Conservation (phyloP, 2,888 invertebrate genomes). For the Nebria brevicollis region DNA sequence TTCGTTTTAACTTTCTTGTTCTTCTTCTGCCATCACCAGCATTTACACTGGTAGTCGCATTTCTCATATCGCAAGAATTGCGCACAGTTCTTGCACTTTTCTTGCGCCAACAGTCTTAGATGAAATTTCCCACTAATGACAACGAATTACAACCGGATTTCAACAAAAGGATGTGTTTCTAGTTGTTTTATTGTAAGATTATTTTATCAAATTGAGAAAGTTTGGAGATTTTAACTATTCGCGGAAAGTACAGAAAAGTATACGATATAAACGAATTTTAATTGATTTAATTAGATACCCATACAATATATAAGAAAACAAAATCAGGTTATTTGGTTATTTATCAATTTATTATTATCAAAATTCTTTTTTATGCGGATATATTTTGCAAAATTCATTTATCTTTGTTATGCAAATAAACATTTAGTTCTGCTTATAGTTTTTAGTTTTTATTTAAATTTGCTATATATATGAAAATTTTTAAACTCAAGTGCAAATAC, state of each 20-base stretch:
- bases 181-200: neutral
- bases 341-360: no score
- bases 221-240: neutral
- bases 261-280: no score
- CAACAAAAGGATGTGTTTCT: neutral
- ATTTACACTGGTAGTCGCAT: neutral
- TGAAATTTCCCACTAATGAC: neutral
- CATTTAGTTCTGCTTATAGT: no score
- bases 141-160: neutral
- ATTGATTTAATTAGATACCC: no score
- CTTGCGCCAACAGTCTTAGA: neutral
- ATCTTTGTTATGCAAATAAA: no score
- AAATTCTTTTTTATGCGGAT: no score
- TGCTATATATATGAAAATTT: no score
- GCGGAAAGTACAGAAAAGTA: neutral
- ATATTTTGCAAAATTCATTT: no score
- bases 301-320: no score
- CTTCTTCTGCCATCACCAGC: neutral
- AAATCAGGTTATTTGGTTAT: no score
- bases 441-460: no score
- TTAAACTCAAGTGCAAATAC: neutral
- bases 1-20: slow-evolving; percentile 15
- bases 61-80: neutral
- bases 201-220: neutral
- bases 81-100: neutral